A percentile compares a stretch with the other conserved stretches of the same genome.
Evolutionary conservation across 2,888 invertebrate species (phyloP).

Genomic region (Pyrrhosoma nymphula): DNA sequence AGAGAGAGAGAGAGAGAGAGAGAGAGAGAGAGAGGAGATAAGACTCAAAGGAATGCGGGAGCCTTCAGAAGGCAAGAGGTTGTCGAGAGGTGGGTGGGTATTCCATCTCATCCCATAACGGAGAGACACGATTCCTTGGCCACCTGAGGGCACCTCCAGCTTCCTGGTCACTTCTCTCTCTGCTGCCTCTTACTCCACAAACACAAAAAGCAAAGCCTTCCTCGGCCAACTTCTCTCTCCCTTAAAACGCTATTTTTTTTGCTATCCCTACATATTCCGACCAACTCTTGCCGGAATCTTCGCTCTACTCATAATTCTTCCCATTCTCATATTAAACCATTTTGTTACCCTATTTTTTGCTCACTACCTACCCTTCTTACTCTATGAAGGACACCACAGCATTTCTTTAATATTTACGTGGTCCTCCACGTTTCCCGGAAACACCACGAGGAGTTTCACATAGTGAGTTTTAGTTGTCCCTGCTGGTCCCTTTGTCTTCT

Average conservation of each 20-base stretch:
- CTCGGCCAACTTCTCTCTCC: background rate
- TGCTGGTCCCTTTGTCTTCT: too few species aligned
- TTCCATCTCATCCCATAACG: background rate
- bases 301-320: too few species aligned
- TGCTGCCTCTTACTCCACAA: background rate
- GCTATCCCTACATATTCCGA: background rate
- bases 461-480: too few species aligned
- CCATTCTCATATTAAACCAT: too few species aligned
- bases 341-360: too few species aligned
- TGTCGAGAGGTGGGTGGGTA: background rate
- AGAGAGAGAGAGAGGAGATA: background rate
- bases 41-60: conserved; percentile 61
- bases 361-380: too few species aligned
- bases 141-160: background rate
- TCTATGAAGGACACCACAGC: too few species aligned
- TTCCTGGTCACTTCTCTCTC: background rate
- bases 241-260: background rate
- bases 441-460: too few species aligned
- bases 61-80: conserved; percentile 25
- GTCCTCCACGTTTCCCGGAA: too few species aligned
- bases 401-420: too few species aligned
- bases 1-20: background rate
- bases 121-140: background rate
- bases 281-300: too few species aligned
- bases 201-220: background rate